These are phyloP conservation scores for Donacobius atricapilla DNA, from an alignment of 2,113 vertebrate species.

Conservation along the genomic window DNA sequence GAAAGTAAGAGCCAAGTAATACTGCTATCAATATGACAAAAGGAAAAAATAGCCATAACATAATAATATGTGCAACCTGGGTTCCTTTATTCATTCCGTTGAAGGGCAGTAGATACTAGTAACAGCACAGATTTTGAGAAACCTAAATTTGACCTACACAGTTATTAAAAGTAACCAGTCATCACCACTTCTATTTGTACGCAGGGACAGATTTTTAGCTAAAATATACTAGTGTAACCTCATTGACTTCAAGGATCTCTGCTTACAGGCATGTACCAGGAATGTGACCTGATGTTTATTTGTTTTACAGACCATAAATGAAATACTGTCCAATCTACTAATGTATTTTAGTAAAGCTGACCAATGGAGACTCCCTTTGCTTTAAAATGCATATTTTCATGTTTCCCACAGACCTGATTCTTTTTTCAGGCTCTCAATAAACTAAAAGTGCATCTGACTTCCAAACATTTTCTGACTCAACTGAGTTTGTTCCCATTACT, in stretches of 20 bases:
- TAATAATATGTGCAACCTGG: not conserved
- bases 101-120: not conserved
- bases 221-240: not conserved
- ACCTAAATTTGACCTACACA: not conserved
- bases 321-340: not conserved
- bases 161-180: not conserved
- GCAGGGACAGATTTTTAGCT: not conserved
- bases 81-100: not conserved
- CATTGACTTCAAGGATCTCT: not conserved
- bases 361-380: not conserved
- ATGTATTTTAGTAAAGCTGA: not conserved
- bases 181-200: not conserved
- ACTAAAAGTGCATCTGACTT: slow-evolving; percentile 35
- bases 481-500: slow-evolving; percentile 29
- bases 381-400: not conserved
- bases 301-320: slow-evolving; percentile 30
- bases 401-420: not conserved
- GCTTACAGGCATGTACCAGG: not conserved
- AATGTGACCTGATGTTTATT: not conserved
- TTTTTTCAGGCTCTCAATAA: slow-evolving; percentile 29
- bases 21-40: not conserved
- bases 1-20: not conserved
- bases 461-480: slow-evolving; percentile 15
- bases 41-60: not conserved
- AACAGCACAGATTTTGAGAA: not conserved